Evolutionary conservation across 2,113 vertebrate genomes (phyloP), one percentile per base, ranked within the genome.

Genomic region (Eolophus roseicapilla): DNA sequence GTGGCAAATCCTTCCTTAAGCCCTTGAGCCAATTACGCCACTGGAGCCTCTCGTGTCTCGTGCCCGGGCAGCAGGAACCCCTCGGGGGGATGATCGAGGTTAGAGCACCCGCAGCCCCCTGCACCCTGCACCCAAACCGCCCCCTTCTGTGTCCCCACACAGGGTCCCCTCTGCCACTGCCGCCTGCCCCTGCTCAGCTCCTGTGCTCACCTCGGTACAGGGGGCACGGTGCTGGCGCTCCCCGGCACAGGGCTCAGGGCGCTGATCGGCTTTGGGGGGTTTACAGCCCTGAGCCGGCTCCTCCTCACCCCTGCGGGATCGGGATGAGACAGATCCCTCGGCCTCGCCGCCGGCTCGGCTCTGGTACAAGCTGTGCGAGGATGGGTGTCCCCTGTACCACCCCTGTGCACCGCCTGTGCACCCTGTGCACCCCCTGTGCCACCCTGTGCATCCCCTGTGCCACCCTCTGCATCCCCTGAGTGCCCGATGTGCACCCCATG

Each of bases 21-120:
- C 29, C 65, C 53, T 60, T 84, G 74, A 95, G 91, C 86, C 64
- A 92, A 90, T 95, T 93, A 81, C 0, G 3, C 17, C 1, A 2
- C 31, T 1, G 17, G 29, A 57, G 94, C 64, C 7, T 15, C 71
- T 20, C 3, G 2, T 9, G 62, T 39, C 49, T 79, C 10, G 12
- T 5, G 44, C 74, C 82, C 3, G 31, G 57, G 71, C 29, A 15
- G 63, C 43, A 93, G 33, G 57, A 94, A 80, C 63, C 63, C 88
- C 20, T 82, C 86, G 71, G 9, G 15, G 76, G 67, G 91, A 93
- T 95, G 63, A 96, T 92, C 91, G 91, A 27, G 73, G 85, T 93
- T 68, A 88, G 17, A 70, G 69, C 13, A 4, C 35, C 60, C 57
- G 13, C 57, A 59, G 57, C 13, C 20, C 20, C 57, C 57, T 19